Percentiles rank a stretch among this genome's conserved stretches.
Evolutionary conservation across 2,888 invertebrate species (phyloP).

Genomic region (Dinocampus coccinellae): DNA sequence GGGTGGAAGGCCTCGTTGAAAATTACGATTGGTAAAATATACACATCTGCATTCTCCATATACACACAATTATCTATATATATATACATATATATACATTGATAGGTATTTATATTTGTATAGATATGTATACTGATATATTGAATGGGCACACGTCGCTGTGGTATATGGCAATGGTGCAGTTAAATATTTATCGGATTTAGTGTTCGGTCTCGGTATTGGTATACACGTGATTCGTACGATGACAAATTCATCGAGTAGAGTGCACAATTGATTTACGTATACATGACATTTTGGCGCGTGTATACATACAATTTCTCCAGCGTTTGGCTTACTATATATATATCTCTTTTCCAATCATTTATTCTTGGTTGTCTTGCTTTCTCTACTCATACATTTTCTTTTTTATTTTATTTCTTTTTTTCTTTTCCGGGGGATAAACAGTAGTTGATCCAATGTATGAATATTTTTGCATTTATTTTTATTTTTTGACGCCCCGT

Average conservation of each 20-base stretch:
- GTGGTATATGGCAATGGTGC: conserved; percentile 26
- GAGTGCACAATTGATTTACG: conserved; percentile 48
- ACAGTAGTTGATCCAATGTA: neutral
- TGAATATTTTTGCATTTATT: neutral
- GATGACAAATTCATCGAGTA: conserved; percentile 53
- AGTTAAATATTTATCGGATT: conserved; percentile 53
- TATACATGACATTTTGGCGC: conserved; percentile 34
- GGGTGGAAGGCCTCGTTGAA: neutral
- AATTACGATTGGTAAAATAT: conserved; percentile 25
- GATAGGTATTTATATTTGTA: conserved; percentile 4
- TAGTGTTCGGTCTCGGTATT: conserved; percentile 35
- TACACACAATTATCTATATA: conserved; percentile 3
- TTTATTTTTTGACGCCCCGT: neutral
- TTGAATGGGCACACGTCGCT: conserved; percentile 10
- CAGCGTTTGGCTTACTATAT: neutral
- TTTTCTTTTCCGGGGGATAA: neutral
- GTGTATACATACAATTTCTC: neutral
- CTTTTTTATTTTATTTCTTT: neutral
- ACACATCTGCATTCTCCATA: neutral
- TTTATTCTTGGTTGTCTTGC: neutral
- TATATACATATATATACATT: neutral
- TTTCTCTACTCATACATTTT: neutral
- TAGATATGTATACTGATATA: neutral
- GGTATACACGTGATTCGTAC: conserved; percentile 29
- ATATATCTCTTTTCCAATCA: no score